phyloP scores from a whole-genome alignment of 2,113 vertebrate genomes.

The Barbus barbus region DNA sequence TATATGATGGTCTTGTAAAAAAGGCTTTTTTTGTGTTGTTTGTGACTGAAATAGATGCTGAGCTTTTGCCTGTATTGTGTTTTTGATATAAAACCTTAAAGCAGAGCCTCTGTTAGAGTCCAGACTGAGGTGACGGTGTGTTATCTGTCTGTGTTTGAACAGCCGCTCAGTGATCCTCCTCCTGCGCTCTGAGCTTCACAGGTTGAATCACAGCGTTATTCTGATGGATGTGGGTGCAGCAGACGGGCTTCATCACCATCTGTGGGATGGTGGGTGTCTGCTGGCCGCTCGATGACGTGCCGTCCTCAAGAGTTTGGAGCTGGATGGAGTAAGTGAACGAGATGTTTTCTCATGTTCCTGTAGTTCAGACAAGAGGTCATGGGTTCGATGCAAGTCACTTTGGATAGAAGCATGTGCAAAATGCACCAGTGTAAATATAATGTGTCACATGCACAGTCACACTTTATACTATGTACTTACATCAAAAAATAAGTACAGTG shows the following conservation, averaged over 20 bases:
- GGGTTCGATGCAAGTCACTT: neutral
- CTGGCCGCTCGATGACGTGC: neutral
- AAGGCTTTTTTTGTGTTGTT: neutral
- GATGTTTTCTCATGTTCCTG: neutral
- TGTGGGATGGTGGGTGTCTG: neutral
- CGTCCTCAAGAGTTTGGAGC: neutral
- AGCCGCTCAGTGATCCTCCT: neutral
- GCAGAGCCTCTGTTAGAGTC: neutral
- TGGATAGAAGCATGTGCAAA: neutral
- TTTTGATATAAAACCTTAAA: neutral
- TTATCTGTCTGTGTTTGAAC: conserved; percentile 2
- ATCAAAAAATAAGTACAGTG: too few relatives aligned
- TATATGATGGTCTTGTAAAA: neutral
- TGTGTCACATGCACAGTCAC: neutral
- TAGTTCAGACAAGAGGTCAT: neutral
- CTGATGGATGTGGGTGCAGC: neutral
- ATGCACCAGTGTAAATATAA: neutral
- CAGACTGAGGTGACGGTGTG: neutral
- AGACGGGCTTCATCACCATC: neutral
- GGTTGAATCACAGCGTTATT: neutral
- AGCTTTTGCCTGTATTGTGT: neutral
- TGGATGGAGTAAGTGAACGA: neutral
- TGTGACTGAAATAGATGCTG: neutral
- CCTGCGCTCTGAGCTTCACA: too few relatives aligned
- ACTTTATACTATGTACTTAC: too few relatives aligned